These are phyloP conservation scores for Anoura caudifer DNA, from an alignment of 2,113 vertebrate species.

Conservation along the genomic window DNA sequence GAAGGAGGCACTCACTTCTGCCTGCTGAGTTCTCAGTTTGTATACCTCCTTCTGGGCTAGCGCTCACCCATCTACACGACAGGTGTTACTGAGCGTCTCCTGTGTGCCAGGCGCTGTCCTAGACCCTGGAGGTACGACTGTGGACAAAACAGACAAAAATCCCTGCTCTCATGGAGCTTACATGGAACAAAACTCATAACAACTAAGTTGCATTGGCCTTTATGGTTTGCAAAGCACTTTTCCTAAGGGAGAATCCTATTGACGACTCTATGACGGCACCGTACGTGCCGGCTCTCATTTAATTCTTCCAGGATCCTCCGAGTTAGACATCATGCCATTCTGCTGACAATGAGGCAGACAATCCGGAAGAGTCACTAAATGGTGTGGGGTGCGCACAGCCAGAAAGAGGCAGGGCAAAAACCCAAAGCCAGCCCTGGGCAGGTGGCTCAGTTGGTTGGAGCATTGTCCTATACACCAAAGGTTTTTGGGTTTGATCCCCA, in stretches of 20 bases:
- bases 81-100: neutral
- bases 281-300: neutral
- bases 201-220: neutral
- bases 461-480: no score
- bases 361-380: neutral
- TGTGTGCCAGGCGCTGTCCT: neutral
- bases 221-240: neutral
- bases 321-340: neutral
- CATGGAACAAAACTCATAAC: neutral
- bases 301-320: neutral
- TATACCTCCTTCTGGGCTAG: neutral
- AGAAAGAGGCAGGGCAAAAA: neutral
- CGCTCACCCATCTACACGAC: neutral
- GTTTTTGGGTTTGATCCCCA: no score
- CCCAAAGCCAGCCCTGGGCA: no score
- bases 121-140: neutral
- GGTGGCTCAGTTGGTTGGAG: no score
- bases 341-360: neutral
- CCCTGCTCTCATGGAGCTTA: neutral
- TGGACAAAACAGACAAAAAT: neutral
- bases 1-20: neutral
- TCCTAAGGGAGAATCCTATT: neutral
- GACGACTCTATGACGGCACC: neutral
- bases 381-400: neutral
- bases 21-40: neutral